Base-by-base conservation (phyloP, 2,797 vertebrate genomes). In the Myotis findleyi region DNA sequence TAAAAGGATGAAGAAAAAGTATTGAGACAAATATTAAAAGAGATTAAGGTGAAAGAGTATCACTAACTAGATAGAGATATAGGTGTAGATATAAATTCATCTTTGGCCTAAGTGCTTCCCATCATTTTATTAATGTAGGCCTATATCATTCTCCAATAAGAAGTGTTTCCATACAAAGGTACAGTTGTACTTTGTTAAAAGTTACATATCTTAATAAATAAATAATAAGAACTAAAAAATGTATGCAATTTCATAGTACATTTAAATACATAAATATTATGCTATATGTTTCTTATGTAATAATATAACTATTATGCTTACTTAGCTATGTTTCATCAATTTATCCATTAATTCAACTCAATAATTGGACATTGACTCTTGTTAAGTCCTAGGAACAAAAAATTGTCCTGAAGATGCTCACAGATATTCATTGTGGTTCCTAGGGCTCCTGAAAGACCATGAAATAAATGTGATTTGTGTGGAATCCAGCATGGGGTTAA, bases 161-260 rank as follows among this genome's bases (percentile, higher is more conserved):
- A 75, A 59, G 49, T 85, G 17, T 69, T 86, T 80, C 2, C 21
- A 80, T 85, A 89, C 21, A 73, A 91, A 72, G 53, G 36, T 44
- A 51, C 27, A 25, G 17, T 77, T 82, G 69, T 53, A 76, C 49
- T 76, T 71, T 57, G 33, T 36, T 41, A 83, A 94, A 95, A 90
- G 53, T 83, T 68, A 36, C 5, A 84, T 79, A 79, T 55, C 41
- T 13, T 12, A 83, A 18, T 76, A 82, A 89, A 59, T 10, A 59
- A 85, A 64, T 76, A 51, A 85, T 38, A 80, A 62, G 71, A 21
- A 36, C 68, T 91, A 90, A 95, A 90, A 73, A 68, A 36, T 53
- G 44, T 6, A 30, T 49, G 49, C 5, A 59, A 62, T 86, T 87
- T 38, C 41, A 51, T 47, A 27, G 23, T 59, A 77, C 33, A 83